Percentiles rank a stretch among this genome's conserved stretches.
phyloP scores from a whole-genome alignment of 2,113 vertebrate species.

The Corvus moneduloides region DNA sequence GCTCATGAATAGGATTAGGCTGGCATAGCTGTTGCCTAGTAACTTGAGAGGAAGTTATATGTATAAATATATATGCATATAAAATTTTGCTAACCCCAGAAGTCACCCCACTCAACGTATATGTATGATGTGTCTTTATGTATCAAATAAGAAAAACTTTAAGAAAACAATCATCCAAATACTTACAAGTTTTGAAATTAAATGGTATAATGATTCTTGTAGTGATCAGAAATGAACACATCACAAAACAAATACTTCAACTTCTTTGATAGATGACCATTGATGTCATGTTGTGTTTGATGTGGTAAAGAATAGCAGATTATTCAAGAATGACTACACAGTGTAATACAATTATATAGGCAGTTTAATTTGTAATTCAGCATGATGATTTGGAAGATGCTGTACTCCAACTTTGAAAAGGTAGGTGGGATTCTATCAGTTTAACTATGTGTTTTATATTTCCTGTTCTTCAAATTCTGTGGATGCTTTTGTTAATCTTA shows the following conservation, averaged over 20 bases:
- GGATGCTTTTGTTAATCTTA: background rate
- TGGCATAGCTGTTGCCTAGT: background rate
- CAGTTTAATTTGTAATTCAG: background rate
- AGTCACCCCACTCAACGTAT: background rate
- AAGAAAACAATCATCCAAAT: background rate
- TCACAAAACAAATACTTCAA: background rate
- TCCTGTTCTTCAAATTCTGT: background rate
- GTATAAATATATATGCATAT: background rate
- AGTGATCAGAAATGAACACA: background rate
- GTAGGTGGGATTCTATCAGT: accelerated
- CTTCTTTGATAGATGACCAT: background rate
- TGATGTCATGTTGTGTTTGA: background rate
- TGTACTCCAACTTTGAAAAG: background rate
- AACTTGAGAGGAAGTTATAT: background rate
- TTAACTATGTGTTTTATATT: background rate
- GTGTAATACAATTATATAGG: background rate
- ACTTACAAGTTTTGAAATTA: background rate
- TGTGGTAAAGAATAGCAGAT: background rate
- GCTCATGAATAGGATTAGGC: background rate
- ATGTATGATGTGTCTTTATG: background rate
- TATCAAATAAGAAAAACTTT: background rate
- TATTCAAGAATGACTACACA: background rate
- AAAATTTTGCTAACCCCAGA: background rate
- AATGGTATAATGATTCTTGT: background rate
- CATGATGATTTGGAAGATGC: background rate